Evolutionary conservation across 2,797 vertebrate genomes (phyloP).

Genomic region (Carapus acus): DNA sequence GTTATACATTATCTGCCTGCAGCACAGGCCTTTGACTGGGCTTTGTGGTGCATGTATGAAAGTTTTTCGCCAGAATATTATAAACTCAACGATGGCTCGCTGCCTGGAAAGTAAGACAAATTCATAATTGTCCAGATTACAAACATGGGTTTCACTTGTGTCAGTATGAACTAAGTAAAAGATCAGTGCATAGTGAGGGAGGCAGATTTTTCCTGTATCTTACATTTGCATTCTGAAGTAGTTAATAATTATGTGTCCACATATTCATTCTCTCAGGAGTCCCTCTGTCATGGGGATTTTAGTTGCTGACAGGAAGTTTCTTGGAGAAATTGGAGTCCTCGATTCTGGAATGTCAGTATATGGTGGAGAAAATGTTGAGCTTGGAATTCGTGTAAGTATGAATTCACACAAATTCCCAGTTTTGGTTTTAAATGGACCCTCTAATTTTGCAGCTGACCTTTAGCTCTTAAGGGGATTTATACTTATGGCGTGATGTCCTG

Average conservation of each 20-base stretch:
- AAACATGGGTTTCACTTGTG: background rate
- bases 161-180: too few relatives aligned
- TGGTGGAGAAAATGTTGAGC: slow-evolving; percentile 80
- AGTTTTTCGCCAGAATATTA: slow-evolving; percentile 57
- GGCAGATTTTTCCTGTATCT: too few relatives aligned
- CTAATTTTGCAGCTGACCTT: too few relatives aligned
- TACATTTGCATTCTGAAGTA: too few relatives aligned
- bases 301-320: slow-evolving; percentile 69
- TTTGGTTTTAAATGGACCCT: too few relatives aligned
- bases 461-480: too few relatives aligned
- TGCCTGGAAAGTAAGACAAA: slow-evolving; percentile 71
- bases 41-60: slow-evolving; percentile 76
- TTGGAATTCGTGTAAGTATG: slow-evolving; percentile 72
- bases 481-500: too few relatives aligned
- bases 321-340: slow-evolving; percentile 73
- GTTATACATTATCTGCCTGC: slow-evolving; percentile 36
- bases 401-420: too few relatives aligned
- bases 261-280: too few relatives aligned
- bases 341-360: slow-evolving; percentile 77
- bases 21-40: slow-evolving; percentile 76
- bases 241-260: too few relatives aligned
- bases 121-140: background rate
- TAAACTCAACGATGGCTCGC: slow-evolving; percentile 60
- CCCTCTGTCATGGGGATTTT: slow-evolving; percentile 80
- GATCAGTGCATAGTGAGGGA: too few relatives aligned